Conservation (phyloP, 2,113 vertebrate genomes). For the Halichoeres trimaculatus region DNA sequence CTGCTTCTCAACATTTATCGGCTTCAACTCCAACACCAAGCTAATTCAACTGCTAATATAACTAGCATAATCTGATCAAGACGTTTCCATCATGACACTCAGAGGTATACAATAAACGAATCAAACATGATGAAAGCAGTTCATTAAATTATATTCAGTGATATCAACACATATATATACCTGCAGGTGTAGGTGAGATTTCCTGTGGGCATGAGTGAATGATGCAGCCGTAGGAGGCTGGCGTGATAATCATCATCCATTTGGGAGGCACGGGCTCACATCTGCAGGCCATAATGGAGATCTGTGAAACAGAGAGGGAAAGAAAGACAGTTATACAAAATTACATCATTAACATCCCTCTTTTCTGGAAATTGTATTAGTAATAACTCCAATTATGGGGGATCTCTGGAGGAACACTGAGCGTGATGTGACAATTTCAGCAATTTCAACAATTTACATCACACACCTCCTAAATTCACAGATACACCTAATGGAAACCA, state of each 20-base stretch:
- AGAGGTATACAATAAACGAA: neutral
- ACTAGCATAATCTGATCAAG: too few relatives aligned
- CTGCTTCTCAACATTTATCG: too few relatives aligned
- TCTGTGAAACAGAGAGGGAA: slow-evolving; percentile 49
- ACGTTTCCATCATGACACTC: too few relatives aligned
- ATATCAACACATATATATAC: slow-evolving; percentile 27
- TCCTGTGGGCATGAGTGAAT: slow-evolving; percentile 1
- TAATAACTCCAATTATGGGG: neutral
- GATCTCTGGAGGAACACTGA: neutral
- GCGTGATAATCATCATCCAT: slow-evolving; percentile 57
- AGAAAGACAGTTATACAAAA: neutral
- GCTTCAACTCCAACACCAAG: too few relatives aligned
- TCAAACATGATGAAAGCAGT: too few relatives aligned
- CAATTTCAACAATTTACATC: neutral
- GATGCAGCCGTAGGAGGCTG: slow-evolving; percentile 30
- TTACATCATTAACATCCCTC: neutral
- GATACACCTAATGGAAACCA: neutral
- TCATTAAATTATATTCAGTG: too few relatives aligned
- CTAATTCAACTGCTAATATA: too few relatives aligned
- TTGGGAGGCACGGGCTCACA: slow-evolving; percentile 40
- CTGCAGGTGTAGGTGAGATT: slow-evolving; percentile 34
- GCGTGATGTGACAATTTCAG: neutral
- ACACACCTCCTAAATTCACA: neutral
- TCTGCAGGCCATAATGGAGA: slow-evolving; percentile 44
- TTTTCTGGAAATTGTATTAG: neutral